These are phyloP conservation scores for Agrypnia vestita DNA, from an alignment of 1,140 invertebrate genomes.

Conservation along the genomic window DNA sequence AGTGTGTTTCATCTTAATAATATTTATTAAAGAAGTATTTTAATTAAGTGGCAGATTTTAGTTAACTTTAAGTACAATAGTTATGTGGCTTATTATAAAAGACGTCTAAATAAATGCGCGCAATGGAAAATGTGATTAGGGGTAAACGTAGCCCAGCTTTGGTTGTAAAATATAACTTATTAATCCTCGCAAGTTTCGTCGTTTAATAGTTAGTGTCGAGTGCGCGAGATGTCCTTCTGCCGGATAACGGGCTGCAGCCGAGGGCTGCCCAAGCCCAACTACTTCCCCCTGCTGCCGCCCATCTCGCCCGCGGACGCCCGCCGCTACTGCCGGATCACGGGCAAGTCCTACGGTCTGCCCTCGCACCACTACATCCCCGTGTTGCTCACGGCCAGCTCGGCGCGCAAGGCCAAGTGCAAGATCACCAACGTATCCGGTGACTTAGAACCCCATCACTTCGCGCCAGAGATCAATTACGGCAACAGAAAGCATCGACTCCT, in stretches of 20 bases:
- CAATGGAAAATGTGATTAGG: conserved; percentile 23
- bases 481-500: conserved; percentile 78
- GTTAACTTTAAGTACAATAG: too few species aligned
- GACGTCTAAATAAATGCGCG: too few species aligned
- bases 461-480: conserved; percentile 75
- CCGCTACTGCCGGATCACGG: conserved; percentile 85
- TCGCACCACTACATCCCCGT: conserved; percentile 88
- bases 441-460: conserved; percentile 74
- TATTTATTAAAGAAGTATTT: not conserved
- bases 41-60: not conserved
- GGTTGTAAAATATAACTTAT: conserved; percentile 23
- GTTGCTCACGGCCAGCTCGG: conserved; percentile 75
- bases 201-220: not conserved
- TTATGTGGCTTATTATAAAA: too few species aligned
- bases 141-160: not conserved
- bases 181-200: not conserved
- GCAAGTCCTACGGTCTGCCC: conserved; percentile 84
- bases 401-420: conserved; percentile 76
- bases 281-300: conserved; percentile 86
- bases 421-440: conserved; percentile 77
- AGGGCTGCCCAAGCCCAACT: conserved; percentile 86
- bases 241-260: conserved; percentile 87
- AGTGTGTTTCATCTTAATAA: too few species aligned
- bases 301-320: conserved; percentile 87
- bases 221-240: conserved; percentile 79